Conservation (phyloP, 2,113 vertebrate species). For the Fukomys damarensis region DNA sequence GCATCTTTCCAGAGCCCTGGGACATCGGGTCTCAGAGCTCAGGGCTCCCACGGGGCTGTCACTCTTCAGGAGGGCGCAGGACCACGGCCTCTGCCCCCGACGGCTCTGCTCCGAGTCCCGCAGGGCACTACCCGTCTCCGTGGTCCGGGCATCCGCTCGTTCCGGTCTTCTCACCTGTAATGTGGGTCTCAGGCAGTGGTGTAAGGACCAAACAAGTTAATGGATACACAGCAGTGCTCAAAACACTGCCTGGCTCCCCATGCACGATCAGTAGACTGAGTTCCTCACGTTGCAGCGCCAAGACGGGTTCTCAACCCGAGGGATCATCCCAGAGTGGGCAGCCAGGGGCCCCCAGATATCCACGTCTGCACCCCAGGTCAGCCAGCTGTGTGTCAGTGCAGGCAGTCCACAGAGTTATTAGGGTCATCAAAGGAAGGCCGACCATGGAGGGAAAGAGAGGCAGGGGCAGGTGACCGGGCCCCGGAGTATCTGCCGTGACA, state of each 20-base stretch:
- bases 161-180: neutral
- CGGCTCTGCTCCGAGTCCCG: neutral
- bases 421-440: neutral
- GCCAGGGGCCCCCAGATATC: neutral
- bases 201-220: neutral
- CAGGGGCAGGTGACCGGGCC: neutral
- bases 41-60: too few species aligned
- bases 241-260: neutral
- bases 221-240: neutral
- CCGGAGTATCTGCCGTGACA: neutral
- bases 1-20: neutral
- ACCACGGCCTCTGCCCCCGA: neutral
- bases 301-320: too few species aligned
- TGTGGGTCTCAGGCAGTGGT: neutral
- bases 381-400: fast-evolving
- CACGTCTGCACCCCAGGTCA: neutral
- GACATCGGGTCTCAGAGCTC: too few species aligned
- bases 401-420: neutral
- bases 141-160: fast-evolving
- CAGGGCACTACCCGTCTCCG: neutral
- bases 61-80: neutral
- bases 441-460: neutral
- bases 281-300: too few species aligned
- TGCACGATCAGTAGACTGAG: neutral
- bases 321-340: neutral